Conservation (phyloP, 2,113 vertebrate species). For the Callopanchax toddi region DNA sequence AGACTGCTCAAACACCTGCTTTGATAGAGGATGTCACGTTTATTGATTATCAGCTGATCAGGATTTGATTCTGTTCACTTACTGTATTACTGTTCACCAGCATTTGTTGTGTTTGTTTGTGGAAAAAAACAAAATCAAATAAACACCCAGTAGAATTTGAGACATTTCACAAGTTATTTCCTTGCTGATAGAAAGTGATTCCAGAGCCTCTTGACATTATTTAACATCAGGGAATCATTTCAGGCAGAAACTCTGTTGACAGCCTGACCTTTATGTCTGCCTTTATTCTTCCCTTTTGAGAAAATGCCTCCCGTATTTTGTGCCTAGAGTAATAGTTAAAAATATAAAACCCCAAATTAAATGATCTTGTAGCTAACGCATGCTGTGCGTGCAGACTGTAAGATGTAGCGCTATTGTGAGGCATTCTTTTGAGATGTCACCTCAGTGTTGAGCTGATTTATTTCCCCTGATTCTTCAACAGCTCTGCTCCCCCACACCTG, state of each 20-base stretch:
- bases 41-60: too few relatives aligned
- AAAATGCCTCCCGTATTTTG: constrained; percentile 25
- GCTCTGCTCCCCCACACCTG: constrained; percentile 22
- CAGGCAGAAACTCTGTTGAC: constrained; percentile 40
- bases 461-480: constrained; percentile 51
- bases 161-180: constrained; percentile 13
- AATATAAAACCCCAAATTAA: constrained; percentile 15
- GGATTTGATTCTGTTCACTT: too few relatives aligned
- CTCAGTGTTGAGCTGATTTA: constrained; percentile 58
- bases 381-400: constrained; percentile 7
- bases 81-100: too few relatives aligned
- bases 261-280: constrained; percentile 51
- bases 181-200: constrained; percentile 23
- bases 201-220: constrained; percentile 32
- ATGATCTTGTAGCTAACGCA: constrained; percentile 15
- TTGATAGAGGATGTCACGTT: too few relatives aligned
- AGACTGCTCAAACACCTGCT: too few relatives aligned
- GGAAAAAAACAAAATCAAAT: constrained; percentile 12
- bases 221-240: constrained; percentile 46
- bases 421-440: constrained; percentile 26
- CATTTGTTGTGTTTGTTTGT: too few relatives aligned
- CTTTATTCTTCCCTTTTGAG: constrained; percentile 33
- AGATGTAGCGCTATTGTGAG: constrained; percentile 20
- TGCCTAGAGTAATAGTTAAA: constrained; percentile 18
- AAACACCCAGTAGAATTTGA: constrained; percentile 3